Base-by-base conservation (phyloP, 1,140 invertebrate species). In the Drosophila busckii region DNA sequence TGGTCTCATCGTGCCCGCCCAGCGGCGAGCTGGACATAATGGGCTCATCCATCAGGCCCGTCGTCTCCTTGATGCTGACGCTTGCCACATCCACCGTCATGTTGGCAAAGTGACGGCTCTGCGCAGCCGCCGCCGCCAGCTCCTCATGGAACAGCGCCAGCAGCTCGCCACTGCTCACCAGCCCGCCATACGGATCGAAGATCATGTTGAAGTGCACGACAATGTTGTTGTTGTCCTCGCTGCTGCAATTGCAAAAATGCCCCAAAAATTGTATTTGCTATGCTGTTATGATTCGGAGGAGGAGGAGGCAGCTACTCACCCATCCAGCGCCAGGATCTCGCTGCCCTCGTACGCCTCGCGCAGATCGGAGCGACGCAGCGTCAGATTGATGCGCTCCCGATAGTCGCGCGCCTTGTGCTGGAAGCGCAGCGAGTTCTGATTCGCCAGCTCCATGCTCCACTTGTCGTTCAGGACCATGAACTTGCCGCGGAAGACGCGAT, bases 401-500 rank as follows among this genome's bases (percentile, higher is more conserved):
- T 95, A 93, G 64, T 92, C 91, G 23, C 90, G 88, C n/a, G 94
- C 90, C 66, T 90, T 91, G 55, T 90, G 88, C 63, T 91, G 89
- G 87, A 93, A 94, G 16, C 89, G 88, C 54, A 90, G 88, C 3
- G 91, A 92, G 26, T 90, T 90, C 8, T 92, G 90, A 85, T 94
- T 91, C 1, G 92, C 90, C 45, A 93, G 86, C 34, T 91, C 90
- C 41, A 88, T 73, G n/a, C 82, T 86, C 87, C 92, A 94, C 1
- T 89, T 88, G 62, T 94, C 94, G 48, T 93, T 91, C 58, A 90
- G 83, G 61, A 95, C 90, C 85, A 90, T 89, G 80, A 96, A 94
- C 19, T 92, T 92, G 6, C 92, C 94, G 48, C 94, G 90, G 85
- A 95, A 96, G 2, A 94, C 90, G 82, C 93, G 92, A 86, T 95